phyloP scores from a whole-genome alignment of 2,888 invertebrate species.

The Drosophila trichaetosa region DNA sequence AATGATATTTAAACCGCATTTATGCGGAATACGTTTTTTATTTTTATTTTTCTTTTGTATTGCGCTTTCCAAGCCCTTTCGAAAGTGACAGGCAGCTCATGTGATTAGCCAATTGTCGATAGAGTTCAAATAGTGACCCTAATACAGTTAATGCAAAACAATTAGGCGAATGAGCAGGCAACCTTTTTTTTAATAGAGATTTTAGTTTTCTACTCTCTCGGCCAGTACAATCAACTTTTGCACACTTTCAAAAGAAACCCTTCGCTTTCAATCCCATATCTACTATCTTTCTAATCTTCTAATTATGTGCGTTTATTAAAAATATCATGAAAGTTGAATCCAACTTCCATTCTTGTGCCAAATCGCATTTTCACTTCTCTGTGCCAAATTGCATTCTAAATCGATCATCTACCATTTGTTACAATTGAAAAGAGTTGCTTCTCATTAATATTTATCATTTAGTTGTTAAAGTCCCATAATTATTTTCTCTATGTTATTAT shows the following conservation, averaged over 20 bases:
- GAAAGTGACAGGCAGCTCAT: conserved; percentile 46
- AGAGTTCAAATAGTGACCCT: conserved; percentile 21
- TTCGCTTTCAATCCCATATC: neutral
- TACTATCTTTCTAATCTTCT: neutral
- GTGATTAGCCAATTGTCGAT: conserved; percentile 27
- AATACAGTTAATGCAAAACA: conserved; percentile 13
- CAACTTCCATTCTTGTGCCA: neutral
- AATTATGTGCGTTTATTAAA: neutral
- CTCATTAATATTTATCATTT: neutral
- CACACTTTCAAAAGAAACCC: neutral
- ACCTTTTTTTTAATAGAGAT: conserved; percentile 11
- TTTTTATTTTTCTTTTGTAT: neutral
- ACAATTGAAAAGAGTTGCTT: neutral
- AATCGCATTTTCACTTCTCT: neutral
- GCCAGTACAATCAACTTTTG: conserved; percentile 2
- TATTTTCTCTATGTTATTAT: neutral
- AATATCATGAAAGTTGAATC: neutral
- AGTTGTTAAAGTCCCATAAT: neutral
- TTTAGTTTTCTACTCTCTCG: conserved; percentile 5
- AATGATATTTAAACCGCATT: conserved; percentile 33
- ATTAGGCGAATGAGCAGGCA: conserved; percentile 16
- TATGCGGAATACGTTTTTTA: neutral
- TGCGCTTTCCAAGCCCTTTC: conserved; percentile 51
- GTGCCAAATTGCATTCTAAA: neutral
- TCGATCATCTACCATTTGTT: neutral